phyloP scores from a whole-genome alignment of 2,888 invertebrate species.

The Zelleria hepariella region DNA sequence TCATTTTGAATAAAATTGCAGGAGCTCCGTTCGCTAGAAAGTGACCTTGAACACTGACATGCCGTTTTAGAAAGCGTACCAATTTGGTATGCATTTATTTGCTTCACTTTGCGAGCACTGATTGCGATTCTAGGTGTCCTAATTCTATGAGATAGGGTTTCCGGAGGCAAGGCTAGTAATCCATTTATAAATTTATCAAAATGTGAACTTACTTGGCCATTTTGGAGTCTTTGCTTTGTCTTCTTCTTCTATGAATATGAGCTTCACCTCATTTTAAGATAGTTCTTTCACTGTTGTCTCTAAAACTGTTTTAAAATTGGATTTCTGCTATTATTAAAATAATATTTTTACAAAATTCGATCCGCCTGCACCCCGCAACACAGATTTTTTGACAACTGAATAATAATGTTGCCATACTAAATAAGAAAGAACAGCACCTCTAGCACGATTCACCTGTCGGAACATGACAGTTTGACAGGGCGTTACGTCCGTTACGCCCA shows the following conservation, averaged over 20 bases:
- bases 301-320: neutral
- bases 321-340: constrained; percentile 6
- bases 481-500: too few relatives aligned
- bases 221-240: constrained; percentile 25
- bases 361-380: neutral
- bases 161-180: neutral
- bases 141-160: too few relatives aligned
- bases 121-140: too few relatives aligned
- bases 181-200: constrained; percentile 7
- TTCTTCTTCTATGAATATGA: constrained; percentile 15
- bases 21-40: too few relatives aligned
- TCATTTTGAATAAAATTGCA: too few relatives aligned
- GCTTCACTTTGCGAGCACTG: too few relatives aligned
- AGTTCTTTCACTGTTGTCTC: neutral
- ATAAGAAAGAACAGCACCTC: too few relatives aligned
- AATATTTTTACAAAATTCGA: constrained; percentile 3
- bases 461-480: too few relatives aligned
- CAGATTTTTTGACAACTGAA: neutral
- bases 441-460: too few relatives aligned
- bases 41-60: too few relatives aligned
- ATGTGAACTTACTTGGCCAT: constrained; percentile 58
- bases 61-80: too few relatives aligned
- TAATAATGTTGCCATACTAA: neutral
- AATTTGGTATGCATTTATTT: too few relatives aligned
- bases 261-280: neutral